Conservation (phyloP, 2,113 vertebrate species). For the Trichechus manatus region DNA sequence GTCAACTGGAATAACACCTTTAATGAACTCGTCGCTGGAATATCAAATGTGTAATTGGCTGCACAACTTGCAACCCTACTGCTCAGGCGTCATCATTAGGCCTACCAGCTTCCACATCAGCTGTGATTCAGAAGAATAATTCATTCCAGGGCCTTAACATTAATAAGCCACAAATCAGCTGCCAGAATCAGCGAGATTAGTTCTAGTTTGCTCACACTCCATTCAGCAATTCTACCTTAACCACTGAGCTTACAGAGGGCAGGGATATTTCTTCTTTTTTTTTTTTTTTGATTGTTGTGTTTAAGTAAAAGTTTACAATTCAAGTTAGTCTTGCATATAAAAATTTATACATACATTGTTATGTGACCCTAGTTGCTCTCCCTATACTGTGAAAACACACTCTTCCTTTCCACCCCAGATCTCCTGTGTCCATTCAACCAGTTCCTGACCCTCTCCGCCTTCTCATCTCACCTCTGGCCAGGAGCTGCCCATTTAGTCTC, state of each 20-base stretch:
- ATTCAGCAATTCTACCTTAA: background rate
- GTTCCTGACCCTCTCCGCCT: too few species aligned
- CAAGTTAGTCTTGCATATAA: too few species aligned
- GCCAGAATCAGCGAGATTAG: background rate
- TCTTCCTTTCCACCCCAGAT: too few species aligned
- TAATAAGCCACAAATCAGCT: constrained; percentile 16
- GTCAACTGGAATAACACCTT: constrained; percentile 70
- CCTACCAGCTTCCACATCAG: constrained; percentile 52
- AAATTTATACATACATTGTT: too few species aligned
- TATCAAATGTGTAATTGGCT: constrained; percentile 66
- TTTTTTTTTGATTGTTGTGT: too few species aligned
- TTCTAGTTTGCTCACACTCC: background rate
- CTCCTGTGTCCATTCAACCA: too few species aligned
- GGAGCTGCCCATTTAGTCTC: too few species aligned
- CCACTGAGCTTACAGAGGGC: background rate
- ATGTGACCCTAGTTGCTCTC: too few species aligned
- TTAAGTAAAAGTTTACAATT: too few species aligned
- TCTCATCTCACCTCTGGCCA: too few species aligned
- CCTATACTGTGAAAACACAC: too few species aligned
- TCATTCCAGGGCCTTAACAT: background rate
- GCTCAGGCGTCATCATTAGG: constrained; percentile 48
- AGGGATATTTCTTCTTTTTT: background rate
- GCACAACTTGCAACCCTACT: background rate
- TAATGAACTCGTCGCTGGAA: constrained; percentile 70
- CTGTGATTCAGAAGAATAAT: constrained; percentile 31